These are phyloP conservation scores for Laticauda colubrina DNA, from an alignment of 2,113 vertebrate species.

Conservation along the genomic window DNA sequence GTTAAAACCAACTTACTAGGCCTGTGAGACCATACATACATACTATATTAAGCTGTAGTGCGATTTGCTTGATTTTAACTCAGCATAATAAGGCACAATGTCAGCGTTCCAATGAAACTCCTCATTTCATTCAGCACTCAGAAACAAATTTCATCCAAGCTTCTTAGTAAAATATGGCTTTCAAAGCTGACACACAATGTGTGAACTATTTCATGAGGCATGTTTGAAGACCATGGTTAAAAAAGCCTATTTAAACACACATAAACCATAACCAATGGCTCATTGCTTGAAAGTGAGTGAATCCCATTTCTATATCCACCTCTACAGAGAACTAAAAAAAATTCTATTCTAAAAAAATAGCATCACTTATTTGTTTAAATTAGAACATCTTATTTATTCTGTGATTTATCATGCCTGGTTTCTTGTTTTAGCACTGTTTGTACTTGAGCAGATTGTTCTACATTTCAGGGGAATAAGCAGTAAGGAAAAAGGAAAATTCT, in stretches of 20 bases:
- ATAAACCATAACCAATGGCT: not conserved
- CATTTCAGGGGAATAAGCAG: not conserved
- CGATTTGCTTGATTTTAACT: not conserved
- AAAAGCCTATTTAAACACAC: not conserved
- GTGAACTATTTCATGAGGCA: not conserved
- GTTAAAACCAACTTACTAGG: not conserved
- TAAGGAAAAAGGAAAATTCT: not conserved
- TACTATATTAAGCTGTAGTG: not conserved
- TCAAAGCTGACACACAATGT: not conserved
- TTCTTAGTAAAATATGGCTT: no score
- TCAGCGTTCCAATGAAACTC: not conserved
- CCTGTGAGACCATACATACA: not conserved
- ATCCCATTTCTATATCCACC: not conserved
- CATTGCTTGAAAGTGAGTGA: not conserved
- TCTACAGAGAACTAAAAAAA: no score
- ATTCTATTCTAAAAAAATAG: no score
- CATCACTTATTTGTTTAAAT: not conserved
- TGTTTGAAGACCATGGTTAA: not conserved
- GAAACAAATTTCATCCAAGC: no score
- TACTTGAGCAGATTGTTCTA: not conserved
- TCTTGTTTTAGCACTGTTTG: not conserved
- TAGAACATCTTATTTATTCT: not conserved
- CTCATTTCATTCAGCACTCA: no score
- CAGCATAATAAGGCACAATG: not conserved
- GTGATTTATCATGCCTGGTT: not conserved